Evolutionary conservation across 2,888 invertebrate genomes (phyloP), one percentile per base, ranked within the genome.

Genomic region (Amblyjoppa proteus): DNA sequence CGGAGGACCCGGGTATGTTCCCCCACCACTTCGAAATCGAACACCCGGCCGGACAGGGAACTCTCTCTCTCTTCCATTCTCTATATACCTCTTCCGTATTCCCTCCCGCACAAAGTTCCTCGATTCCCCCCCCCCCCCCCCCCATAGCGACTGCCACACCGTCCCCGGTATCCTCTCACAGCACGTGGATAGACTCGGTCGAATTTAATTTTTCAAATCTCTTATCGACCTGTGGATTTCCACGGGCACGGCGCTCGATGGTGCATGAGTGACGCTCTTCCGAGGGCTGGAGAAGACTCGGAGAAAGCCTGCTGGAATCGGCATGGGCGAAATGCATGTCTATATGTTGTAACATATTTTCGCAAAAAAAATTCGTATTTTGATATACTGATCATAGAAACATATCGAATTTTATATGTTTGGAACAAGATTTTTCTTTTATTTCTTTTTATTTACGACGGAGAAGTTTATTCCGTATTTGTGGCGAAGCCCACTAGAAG

Each of bases 201-300:
- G 91, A 90, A 91, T 91, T 90, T 88, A 91, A 92, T 93, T 93
- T 92, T 90, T 91, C 91, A 89, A 84, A 77, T 68, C 87, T 88
- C 88, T 89, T 92, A 92, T 93, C 92, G 92, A 93, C 93, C 92
- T 91, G 92, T 92, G 89, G 92, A 93, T 93, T 92, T 92, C 90
- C 78, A 73, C 74, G 66, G 84, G n/a, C 38, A 66, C 58, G 7
- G 64, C 61, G 41, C 49, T 25, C 7, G 6, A 79, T 76, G 64
- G 13, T 41, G 41, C 51, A 53, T 68, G 53, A 16, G 61, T 41
- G 25, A 75, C 53, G 68, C 34, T 34, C 2, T 31, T 64, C 7
- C 16, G 5, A 16, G 16, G 4, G 34, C 25, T 25, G 58, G 58
- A 28, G 3, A 58, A 11, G 4, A 16, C 45, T 49, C 3, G 0